Evolutionary conservation across 2,113 vertebrate genomes (phyloP), one percentile per base, ranked within the genome.

Genomic region (Mormyrus lacerda): DNA sequence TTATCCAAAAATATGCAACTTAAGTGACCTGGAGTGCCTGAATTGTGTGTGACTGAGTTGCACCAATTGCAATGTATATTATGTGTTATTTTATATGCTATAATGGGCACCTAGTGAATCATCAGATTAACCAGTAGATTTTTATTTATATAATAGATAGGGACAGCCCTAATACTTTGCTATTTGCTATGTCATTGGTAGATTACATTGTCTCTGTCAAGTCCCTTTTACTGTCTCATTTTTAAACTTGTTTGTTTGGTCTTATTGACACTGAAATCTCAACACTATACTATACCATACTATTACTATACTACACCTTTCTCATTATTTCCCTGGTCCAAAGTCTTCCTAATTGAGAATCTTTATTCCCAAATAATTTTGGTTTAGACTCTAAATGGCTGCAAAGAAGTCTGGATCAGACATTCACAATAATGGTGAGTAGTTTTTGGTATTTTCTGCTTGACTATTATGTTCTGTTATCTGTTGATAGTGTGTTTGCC

Each of bases 331-430:
- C 3, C 61, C 61, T 69, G 27, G 27, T 69, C 27, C 27, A 31
- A 69, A 69, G 10, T 79, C 35, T 8, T 19, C 73, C 47, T 85
- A 47, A 85, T 4, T 47, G 44, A 50, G 44, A 47, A 50, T 85
- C 24, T 85, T 85, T 79, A 39, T 79, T 39, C 31, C 69, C 35
- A 76, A 39, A 76, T 76, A 76, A 87, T 85, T 91, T 87, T 97
- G 45, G 95, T 94, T 96, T 95, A 97, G 97, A 92, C 96, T 97
- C 97, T 99, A 97, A 98, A 99, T 99, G 98, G 98, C 97, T 98
- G 96, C 97, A 94, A 98, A 97, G 97, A 98, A 97, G 95, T 97
- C 97, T 95, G 97, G 97, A 94, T 96, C 97, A 91, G 98, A 99
- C 93, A 95, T 95, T 95, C 96, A 97, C 91, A 96, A 96, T 94